These are phyloP conservation scores for Pavo muticus DNA, from an alignment of 2,113 vertebrate species.

Conservation along the genomic window DNA sequence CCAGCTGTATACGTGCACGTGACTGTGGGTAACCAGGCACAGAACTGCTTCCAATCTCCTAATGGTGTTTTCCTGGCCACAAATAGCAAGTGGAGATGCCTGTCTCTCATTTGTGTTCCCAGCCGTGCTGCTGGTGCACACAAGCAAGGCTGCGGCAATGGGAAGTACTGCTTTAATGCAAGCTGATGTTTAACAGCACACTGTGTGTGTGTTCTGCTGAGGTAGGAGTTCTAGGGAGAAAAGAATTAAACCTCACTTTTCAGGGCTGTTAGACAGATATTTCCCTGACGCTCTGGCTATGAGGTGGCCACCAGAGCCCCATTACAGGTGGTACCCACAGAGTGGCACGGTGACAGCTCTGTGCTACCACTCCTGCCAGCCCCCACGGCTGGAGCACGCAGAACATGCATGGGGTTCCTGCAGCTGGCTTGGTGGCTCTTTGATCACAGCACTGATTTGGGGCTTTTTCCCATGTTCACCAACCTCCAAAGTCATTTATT, in stretches of 20 bases:
- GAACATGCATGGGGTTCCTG: not conserved
- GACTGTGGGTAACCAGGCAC: not conserved
- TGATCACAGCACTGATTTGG: not conserved
- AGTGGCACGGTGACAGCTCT: not conserved
- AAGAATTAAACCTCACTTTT: not conserved
- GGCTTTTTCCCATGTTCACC: not conserved
- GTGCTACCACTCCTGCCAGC: not conserved
- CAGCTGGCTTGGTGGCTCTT: not conserved
- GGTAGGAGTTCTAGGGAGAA: not conserved
- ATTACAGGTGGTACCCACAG: not conserved
- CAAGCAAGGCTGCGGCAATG: not conserved
- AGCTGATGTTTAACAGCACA: not conserved
- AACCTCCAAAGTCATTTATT: not conserved
- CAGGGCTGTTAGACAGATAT: not conserved
- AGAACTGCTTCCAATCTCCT: not conserved
- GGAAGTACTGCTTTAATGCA: not conserved
- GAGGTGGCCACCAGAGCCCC: not conserved
- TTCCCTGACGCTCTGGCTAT: not conserved
- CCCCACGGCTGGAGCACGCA: fast-evolving
- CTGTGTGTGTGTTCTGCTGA: not conserved
- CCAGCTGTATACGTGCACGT: fast-evolving
- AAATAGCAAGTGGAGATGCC: not conserved
- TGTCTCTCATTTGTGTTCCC: not conserved
- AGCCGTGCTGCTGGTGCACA: not conserved
- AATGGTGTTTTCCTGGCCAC: not conserved